Percentiles rank a stretch among this genome's conserved stretches.
phyloP scores from a whole-genome alignment of 2,797 vertebrate species.

The Silurus aristotelis region DNA sequence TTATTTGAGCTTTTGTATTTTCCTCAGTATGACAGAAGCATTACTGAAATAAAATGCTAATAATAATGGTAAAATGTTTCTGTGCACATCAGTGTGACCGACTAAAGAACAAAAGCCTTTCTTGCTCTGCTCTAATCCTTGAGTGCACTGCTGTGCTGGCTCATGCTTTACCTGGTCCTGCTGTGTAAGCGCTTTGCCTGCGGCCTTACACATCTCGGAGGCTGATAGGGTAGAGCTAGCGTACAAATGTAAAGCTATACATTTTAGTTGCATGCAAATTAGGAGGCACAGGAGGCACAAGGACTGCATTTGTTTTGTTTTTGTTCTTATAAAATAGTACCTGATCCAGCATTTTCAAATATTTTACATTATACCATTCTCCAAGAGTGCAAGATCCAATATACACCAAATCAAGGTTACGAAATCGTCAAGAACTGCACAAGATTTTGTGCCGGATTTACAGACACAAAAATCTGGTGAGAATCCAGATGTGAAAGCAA shows the following conservation, averaged over 20 bases:
- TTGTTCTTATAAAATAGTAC: neutral
- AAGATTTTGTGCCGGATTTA: neutral
- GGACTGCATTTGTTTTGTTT: neutral
- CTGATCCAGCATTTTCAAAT: neutral
- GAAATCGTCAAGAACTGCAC: neutral
- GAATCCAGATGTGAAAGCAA: neutral
- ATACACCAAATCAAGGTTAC: neutral
- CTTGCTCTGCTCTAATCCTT: neutral
- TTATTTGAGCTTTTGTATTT: neutral
- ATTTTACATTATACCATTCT: neutral
- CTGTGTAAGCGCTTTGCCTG: constrained; percentile 13
- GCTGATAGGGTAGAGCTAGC: neutral
- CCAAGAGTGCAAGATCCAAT: neutral
- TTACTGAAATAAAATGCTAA: neutral
- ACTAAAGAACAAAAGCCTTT: constrained; percentile 7
- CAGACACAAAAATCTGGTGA: neutral
- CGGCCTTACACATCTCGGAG: neutral
- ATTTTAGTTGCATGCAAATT: too few relatives aligned
- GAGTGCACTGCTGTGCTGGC: constrained; percentile 16
- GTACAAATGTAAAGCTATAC: neutral
- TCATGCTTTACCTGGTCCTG: neutral
- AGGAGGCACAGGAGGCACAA: too few relatives aligned
- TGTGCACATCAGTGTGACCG: neutral
- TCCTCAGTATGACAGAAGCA: neutral
- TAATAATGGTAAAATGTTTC: neutral